These are phyloP conservation scores for Camponotus pennsylvanicus DNA, from an alignment of 1,140 invertebrate species.

Conservation along the genomic window DNA sequence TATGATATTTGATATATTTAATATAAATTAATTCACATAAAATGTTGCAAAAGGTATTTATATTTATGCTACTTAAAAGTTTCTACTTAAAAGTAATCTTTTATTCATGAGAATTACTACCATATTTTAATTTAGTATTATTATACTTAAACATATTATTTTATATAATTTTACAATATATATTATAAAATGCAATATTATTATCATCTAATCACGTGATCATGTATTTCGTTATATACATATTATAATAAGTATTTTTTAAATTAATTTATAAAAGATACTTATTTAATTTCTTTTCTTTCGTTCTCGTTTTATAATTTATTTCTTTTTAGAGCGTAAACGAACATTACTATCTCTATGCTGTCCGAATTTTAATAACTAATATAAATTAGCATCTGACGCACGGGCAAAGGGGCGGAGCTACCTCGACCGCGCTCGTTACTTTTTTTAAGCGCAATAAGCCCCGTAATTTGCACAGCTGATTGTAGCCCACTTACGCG, in stretches of 20 bases:
- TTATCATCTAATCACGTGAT: neutral
- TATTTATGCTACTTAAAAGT: neutral
- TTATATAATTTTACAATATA: neutral
- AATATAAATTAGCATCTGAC: conserved; percentile 38
- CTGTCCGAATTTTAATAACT: conserved; percentile 27
- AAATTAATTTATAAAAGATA: neutral
- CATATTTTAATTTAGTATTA: too few relatives aligned
- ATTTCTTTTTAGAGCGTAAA: neutral
- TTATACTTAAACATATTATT: neutral
- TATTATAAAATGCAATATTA: neutral
- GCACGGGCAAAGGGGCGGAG: neutral
- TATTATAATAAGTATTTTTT: neutral
- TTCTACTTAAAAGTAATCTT: neutral
- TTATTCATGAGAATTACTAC: neutral
- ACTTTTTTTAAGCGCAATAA: conserved; percentile 54
- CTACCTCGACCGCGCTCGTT: conserved; percentile 19
- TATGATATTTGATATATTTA: too few relatives aligned
- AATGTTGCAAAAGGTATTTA: neutral
- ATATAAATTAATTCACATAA: neutral
- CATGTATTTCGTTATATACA: neutral
- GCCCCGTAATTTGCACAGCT: conserved; percentile 51
- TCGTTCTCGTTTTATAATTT: neutral
- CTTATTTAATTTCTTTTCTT: neutral
- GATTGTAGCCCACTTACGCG: conserved; percentile 53
- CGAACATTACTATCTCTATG: neutral